Evolutionary conservation across 2,888 invertebrate species (phyloP).

Genomic region (Agrochola circellaris): DNA sequence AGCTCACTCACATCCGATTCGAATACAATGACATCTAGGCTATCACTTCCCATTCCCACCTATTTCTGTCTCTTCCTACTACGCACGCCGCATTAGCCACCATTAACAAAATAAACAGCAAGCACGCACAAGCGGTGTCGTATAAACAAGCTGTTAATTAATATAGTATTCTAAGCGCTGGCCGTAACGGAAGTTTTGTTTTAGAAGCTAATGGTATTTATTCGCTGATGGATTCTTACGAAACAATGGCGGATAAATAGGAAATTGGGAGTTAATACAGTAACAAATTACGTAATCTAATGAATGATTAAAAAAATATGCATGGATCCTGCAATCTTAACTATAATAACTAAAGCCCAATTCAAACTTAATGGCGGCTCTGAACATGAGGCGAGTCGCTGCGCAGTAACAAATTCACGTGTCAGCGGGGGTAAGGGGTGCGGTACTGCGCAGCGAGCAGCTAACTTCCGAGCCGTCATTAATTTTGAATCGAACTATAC

Average conservation of each 20-base stretch:
- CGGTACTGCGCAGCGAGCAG: too few relatives aligned
- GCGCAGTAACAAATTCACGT: too few relatives aligned
- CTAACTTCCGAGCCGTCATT: too few relatives aligned
- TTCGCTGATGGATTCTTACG: conserved; percentile 49
- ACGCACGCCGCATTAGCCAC: conserved; percentile 50
- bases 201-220: conserved; percentile 47
- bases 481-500: too few relatives aligned
- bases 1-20: conserved; percentile 1
- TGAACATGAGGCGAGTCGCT: too few relatives aligned
- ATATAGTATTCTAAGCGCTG: conserved; percentile 63
- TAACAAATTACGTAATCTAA: background rate
- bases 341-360: too few relatives aligned
- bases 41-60: conserved; percentile 16
- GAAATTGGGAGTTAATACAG: background rate
- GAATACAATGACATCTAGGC: conserved; percentile 19
- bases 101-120: conserved; percentile 63
- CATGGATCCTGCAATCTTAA: background rate
- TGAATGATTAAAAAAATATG: too few relatives aligned
- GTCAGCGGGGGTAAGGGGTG: too few relatives aligned
- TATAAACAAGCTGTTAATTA: conserved; percentile 60
- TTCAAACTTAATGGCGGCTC: too few relatives aligned
- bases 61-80: conserved; percentile 43
- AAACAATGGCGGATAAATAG: conserved; percentile 38
- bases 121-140: conserved; percentile 32
- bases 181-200: conserved; percentile 60